Evolutionary conservation across 2,888 invertebrate genomes (phyloP), one percentile per base, ranked within the genome.

Genomic region (Plagodis dolabraria): DNA sequence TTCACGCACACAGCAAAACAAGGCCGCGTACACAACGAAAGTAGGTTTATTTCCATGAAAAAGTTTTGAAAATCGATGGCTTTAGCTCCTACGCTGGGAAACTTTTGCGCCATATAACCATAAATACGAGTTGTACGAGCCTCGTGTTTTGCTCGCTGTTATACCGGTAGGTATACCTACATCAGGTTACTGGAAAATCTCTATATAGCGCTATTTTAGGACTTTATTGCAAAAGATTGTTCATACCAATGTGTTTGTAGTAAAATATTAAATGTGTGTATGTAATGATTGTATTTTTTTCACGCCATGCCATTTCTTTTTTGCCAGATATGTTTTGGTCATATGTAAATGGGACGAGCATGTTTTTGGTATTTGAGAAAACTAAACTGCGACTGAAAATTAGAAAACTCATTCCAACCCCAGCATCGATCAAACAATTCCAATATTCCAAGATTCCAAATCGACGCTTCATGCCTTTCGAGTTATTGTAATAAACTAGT

Each of bases 11-110:
- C 87, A 77, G 36, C n/a, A 49, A 66, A 60, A 60, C 43, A 56
- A 47, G 72, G 71, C 72, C 70, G 72, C 82, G 79, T 86, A 87
- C 87, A 91, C 89, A 87, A 85, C 83, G 86, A 89, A 91, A 92
- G 92, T 92, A 89, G 92, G 92, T 92, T 92, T 92, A 91, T 93
- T 91, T 92, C 92, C 92, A 92, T 91, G 93, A 93, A 93, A 93
- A 93, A 93, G 91, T 93, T 93, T 92, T 89, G 92, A 92, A 93
- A 93, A 93, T 93, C 93, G 93, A 92, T 92, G 91, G 91, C 89
- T 90, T 89, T 81, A 89, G 91, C 92, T 90, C 89, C 89, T 87
- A 89, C 89, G 89, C 89, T 86, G 81, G 80, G 79, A 89, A 92
- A 92, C 84, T 92, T 92, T 91, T 87, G 84, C 88, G 83, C 83